These are phyloP conservation scores for Hipposideros larvatus DNA, from an alignment of 2,797 vertebrate species.

Conservation along the genomic window DNA sequence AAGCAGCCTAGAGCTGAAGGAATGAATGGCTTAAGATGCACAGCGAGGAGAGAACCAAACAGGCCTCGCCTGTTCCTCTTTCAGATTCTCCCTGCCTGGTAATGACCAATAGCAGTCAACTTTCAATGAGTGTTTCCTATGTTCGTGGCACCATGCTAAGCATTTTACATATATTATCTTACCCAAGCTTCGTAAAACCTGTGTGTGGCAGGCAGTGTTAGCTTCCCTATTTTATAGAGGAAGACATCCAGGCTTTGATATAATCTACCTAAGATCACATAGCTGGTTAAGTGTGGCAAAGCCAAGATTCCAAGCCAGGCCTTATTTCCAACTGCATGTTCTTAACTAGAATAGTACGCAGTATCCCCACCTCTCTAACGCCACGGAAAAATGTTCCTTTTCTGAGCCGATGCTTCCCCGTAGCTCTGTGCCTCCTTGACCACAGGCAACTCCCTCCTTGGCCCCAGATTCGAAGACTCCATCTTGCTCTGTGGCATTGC, in stretches of 20 bases:
- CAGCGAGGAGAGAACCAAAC: background rate
- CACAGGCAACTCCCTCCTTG: background rate
- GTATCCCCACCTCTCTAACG: background rate
- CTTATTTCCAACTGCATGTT: background rate
- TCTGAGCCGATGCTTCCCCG: slow-evolving; percentile 1
- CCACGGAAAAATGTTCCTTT: background rate
- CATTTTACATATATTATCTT: background rate
- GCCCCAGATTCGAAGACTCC: background rate
- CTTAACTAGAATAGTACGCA: background rate
- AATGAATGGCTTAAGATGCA: background rate
- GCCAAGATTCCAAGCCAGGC: slow-evolving; percentile 11
- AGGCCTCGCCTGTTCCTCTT: background rate
- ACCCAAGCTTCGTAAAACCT: slow-evolving; percentile 27
- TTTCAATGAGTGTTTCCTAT: background rate
- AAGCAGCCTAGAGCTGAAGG: background rate
- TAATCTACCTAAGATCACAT: background rate
- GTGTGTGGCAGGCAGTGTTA: background rate
- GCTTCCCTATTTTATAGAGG: background rate
- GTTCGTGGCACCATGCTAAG: background rate
- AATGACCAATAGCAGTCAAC: background rate
- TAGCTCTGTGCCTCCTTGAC: background rate
- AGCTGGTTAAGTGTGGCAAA: background rate
- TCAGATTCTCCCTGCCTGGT: background rate
- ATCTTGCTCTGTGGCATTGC: background rate
- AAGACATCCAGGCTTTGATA: background rate